Conservation (phyloP, 2,113 vertebrate genomes). For the Dendrocopos noguchii region DNA sequence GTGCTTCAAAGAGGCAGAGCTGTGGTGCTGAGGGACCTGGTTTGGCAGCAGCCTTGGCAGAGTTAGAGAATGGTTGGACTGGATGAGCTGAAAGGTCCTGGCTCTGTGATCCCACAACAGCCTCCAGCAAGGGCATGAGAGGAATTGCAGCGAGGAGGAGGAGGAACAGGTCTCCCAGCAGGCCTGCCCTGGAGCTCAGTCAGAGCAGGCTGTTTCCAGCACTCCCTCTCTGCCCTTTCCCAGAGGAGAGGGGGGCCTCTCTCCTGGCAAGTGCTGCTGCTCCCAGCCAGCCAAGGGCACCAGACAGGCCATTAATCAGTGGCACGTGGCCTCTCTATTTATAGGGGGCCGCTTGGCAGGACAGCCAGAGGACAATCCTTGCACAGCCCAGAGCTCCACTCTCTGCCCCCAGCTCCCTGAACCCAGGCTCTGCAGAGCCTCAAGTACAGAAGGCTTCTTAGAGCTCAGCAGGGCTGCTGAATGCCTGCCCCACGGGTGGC, state of each 20-base stretch:
- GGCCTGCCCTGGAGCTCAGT: not conserved
- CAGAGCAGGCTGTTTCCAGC: accelerated
- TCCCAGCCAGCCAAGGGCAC: not conserved
- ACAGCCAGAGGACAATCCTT: not conserved
- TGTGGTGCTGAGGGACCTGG: too few relatives aligned
- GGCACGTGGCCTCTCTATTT: slow-evolving; percentile 14
- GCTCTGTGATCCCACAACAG: too few relatives aligned
- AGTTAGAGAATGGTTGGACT: too few relatives aligned
- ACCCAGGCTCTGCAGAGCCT: accelerated
- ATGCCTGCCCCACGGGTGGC: accelerated
- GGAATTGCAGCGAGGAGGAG: not conserved
- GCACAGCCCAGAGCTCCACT: not conserved
- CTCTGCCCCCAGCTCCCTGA: accelerated
- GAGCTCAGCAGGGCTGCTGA: not conserved
- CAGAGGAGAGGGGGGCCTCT: not conserved
- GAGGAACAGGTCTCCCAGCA: accelerated
- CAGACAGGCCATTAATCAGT: not conserved
- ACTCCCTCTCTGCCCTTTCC: not conserved
- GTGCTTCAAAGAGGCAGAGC: too few relatives aligned
- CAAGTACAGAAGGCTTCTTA: not conserved
- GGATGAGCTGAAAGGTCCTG: too few relatives aligned
- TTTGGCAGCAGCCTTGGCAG: too few relatives aligned
- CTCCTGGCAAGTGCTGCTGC: not conserved
- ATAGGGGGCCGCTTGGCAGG: not conserved
- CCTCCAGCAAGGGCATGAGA: accelerated